These are phyloP conservation scores for Apodemia duryi DNA, from an alignment of 2,888 invertebrate genomes.

Conservation along the genomic window DNA sequence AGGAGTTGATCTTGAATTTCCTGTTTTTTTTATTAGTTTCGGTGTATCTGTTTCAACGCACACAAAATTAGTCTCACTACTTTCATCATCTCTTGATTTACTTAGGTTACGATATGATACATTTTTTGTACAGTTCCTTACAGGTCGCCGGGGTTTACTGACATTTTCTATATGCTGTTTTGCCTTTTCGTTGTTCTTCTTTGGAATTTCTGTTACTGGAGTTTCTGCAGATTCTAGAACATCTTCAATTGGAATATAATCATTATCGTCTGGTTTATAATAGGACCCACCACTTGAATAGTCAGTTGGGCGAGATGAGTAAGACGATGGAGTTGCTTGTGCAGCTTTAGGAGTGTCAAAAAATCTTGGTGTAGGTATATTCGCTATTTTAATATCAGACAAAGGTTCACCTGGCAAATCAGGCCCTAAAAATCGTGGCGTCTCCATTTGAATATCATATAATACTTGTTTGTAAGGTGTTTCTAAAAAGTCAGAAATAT, in stretches of 20 bases:
- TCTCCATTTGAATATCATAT: constrained; percentile 72
- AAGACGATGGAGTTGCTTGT: constrained; percentile 62
- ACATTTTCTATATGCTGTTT: constrained; percentile 32
- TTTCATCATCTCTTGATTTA: constrained; percentile 42
- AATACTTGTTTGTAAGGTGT: constrained; percentile 79
- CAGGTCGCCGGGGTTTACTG: constrained; percentile 47
- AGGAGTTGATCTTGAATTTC: background rate
- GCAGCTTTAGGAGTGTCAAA: constrained; percentile 61
- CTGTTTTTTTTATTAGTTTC: constrained; percentile 35
- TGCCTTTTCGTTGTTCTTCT: constrained; percentile 31
- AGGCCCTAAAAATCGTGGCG: constrained; percentile 74
- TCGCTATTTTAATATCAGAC: constrained; percentile 78
- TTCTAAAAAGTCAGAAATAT: constrained; percentile 73
- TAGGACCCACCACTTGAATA: constrained; percentile 82
- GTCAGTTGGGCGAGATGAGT: constrained; percentile 73
- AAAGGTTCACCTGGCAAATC: constrained; percentile 63
- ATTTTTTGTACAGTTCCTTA: constrained; percentile 66
- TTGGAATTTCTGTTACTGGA: constrained; percentile 33
- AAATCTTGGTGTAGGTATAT: constrained; percentile 78
- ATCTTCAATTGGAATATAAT: constrained; percentile 56
- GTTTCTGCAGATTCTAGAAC: constrained; percentile 43
- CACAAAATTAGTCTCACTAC: constrained; percentile 38
- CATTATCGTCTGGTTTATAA: constrained; percentile 82
- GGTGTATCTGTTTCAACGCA: constrained; percentile 41
- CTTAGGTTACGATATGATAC: constrained; percentile 57